Evolutionary conservation across 2,888 invertebrate genomes (phyloP), one percentile per base, ranked within the genome.

Genomic region (Nomada fabriciana): DNA sequence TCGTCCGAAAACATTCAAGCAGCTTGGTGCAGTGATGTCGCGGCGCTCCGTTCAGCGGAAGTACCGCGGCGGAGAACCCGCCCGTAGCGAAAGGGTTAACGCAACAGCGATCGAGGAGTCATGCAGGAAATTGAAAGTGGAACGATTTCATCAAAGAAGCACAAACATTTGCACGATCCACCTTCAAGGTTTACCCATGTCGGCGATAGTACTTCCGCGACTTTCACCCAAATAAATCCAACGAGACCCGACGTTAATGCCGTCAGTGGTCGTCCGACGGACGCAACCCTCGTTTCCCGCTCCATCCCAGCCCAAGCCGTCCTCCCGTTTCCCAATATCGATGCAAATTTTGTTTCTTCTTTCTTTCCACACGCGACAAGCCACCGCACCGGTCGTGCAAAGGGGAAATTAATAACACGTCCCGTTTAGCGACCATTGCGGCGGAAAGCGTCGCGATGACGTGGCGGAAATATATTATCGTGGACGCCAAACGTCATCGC

Each of bases 381-480:
- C 18, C 52, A 20, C 42, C 42, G n/a, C 13, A 25, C 57, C 20
- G 25, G 52, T 15, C 43, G n/a, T 15, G 2, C 53, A 2, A 65
- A 52, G 70, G 50, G 68, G 52, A 75, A 75, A 75, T 82, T 80
- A 80, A 82, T 81, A 82, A 67, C 67, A 68, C 52, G 43, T 72
- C n/a, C 36, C 70, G 59, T 60, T 69, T 79, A 79, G 69, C 25
- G 52, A 11, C 23, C 43, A 18, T 23, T 29, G 42, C 13, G 25
- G 15, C 20, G 50, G 50, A 15, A 52, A 63, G 61, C 55, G 42
- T 65, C 81, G 53, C 42, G 55, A 42, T 42, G 23, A 69, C 53
- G 82, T 53, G 72, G 60, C 52, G 76, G 60, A 65, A 72, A 82
- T 82, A 69, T 69, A 82, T 82, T 76, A 82, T 57, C 42, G 11